Evolutionary conservation across 2,797 vertebrate genomes (phyloP).

Genomic region (Sebastes itinus): DNA sequence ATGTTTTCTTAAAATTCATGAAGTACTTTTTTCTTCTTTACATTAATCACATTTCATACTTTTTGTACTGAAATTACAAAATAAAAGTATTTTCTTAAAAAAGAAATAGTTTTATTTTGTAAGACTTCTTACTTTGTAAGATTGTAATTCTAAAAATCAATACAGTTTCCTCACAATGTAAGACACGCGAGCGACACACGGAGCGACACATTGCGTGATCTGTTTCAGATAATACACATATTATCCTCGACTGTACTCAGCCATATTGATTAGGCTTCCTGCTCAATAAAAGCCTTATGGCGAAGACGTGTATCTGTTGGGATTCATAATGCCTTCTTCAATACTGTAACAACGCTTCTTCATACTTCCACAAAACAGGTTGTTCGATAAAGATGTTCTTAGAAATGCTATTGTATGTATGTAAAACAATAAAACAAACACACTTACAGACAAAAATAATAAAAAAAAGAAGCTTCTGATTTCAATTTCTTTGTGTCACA

Average conservation of each 20-base stretch:
- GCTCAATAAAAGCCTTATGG: conserved; percentile 65
- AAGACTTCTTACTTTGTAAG: too few species aligned
- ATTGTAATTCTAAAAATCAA: conserved; percentile 27
- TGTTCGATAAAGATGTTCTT: neutral
- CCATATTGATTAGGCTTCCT: conserved; percentile 83
- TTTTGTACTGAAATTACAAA: neutral
- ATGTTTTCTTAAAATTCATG: neutral
- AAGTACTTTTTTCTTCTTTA: neutral
- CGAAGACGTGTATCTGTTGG: neutral
- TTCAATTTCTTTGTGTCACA: neutral
- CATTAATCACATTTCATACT: neutral
- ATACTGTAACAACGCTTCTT: neutral
- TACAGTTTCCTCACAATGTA: neutral
- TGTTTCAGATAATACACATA: conserved; percentile 63
- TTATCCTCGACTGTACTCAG: conserved; percentile 65
- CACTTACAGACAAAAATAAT: neutral
- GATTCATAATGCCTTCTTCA: neutral
- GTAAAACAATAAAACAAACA: neutral
- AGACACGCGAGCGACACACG: neutral
- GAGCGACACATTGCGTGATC: conserved; percentile 1
- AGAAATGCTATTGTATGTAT: neutral
- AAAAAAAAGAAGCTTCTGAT: neutral
- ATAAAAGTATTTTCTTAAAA: neutral
- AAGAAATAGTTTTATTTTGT: neutral
- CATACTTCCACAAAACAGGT: neutral